Evolutionary conservation across 2,888 invertebrate species (phyloP).

Genomic region (Pocota personata): DNA sequence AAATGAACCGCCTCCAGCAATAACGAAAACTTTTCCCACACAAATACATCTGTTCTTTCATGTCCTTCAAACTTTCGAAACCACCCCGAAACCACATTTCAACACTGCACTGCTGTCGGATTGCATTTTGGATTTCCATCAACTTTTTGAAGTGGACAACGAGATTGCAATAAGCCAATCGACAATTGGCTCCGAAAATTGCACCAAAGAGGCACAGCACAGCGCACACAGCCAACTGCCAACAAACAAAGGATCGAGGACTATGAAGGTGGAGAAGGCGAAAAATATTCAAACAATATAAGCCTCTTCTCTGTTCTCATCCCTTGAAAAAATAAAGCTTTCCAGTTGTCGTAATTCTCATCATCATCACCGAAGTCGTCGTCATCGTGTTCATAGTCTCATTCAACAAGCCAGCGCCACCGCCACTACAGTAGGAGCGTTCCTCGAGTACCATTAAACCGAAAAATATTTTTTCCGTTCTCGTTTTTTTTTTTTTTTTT

Average conservation of each 20-base stretch:
- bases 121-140: slow-evolving; percentile 70
- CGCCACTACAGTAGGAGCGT: slow-evolving; percentile 14
- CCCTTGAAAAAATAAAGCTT: slow-evolving; percentile 54
- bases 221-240: neutral
- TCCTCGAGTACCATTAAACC: slow-evolving; percentile 74
- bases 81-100: neutral
- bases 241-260: slow-evolving; percentile 12
- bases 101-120: slow-evolving; percentile 27
- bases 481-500: slow-evolving; percentile 6
- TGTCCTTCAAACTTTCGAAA: slow-evolving; percentile 58
- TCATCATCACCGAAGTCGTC: slow-evolving; percentile 43
- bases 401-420: slow-evolving; percentile 58
- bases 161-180: slow-evolving; percentile 73
- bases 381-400: slow-evolving; percentile 64
- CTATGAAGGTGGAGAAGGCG: neutral
- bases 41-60: slow-evolving; percentile 44
- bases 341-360: slow-evolving; percentile 58
- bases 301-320: slow-evolving; percentile 46
- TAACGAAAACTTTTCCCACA: slow-evolving; percentile 33
- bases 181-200: slow-evolving; percentile 67
- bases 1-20: neutral
- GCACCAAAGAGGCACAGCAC: slow-evolving; percentile 9
- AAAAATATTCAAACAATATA: slow-evolving; percentile 51
- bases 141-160: slow-evolving; percentile 70
- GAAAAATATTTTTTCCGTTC: slow-evolving; percentile 70